Percentiles rank a stretch among this genome's conserved stretches.
These are phyloP conservation scores for Gila orcuttii DNA, from an alignment of 2,113 vertebrate genomes.

Conservation along the genomic window DNA sequence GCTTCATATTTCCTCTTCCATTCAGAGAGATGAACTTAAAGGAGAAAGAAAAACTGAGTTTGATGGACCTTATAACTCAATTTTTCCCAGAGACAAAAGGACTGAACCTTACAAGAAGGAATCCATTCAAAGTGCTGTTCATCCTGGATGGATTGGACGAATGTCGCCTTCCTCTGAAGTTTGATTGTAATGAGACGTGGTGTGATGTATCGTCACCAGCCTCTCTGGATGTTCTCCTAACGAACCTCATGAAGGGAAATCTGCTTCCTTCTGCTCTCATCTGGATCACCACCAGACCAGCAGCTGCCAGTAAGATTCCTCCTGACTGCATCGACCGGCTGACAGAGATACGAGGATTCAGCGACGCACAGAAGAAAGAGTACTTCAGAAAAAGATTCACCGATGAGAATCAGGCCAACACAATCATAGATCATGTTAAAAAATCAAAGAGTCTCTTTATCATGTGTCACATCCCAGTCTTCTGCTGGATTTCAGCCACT, in stretches of 20 bases:
- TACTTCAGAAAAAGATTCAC: slow-evolving; percentile 19
- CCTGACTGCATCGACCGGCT: not conserved
- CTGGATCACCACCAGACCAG: slow-evolving; percentile 16
- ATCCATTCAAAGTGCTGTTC: not conserved
- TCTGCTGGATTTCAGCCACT: slow-evolving; percentile 7
- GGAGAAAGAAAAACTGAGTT: not conserved
- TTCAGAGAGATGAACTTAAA: too few relatives aligned
- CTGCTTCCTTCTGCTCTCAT: not conserved
- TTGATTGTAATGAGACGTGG: not conserved
- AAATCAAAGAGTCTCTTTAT: slow-evolving; percentile 17
- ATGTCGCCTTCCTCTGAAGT: not conserved
- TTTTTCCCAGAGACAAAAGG: not conserved
- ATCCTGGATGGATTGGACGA: not conserved
- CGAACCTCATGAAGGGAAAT: slow-evolving; percentile 27
- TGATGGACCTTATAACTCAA: not conserved
- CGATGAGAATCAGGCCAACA: not conserved
- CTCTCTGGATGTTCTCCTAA: slow-evolving; percentile 5
- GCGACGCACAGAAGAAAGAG: not conserved
- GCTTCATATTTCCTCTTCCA: too few relatives aligned
- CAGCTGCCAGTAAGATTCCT: slow-evolving; percentile 9
- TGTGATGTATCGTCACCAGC: not conserved
- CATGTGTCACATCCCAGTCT: slow-evolving; percentile 3
- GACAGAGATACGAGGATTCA: not conserved
- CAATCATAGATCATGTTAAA: slow-evolving; percentile 13
- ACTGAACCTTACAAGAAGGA: not conserved